phyloP scores from a whole-genome alignment of 2,113 vertebrate species.

The Pitta sordida region DNA sequence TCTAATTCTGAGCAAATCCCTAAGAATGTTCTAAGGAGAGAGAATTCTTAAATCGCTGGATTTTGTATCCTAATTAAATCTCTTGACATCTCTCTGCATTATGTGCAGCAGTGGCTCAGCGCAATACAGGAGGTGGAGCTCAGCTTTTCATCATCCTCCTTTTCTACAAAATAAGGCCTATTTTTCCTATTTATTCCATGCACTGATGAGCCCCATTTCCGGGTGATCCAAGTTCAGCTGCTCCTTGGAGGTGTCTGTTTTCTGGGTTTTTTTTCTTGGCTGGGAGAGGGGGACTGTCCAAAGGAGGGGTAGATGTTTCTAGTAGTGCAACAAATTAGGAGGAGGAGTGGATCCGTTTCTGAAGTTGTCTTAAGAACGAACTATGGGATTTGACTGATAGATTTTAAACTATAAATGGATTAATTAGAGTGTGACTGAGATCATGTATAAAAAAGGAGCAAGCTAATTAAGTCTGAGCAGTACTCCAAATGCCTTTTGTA shows the following conservation, averaged over 20 bases:
- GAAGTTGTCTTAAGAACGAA: constrained; percentile 36
- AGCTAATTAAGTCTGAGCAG: constrained; percentile 48
- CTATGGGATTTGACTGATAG: constrained; percentile 60
- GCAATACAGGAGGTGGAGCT: background rate
- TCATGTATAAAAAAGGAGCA: constrained; percentile 31
- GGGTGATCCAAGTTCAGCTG: background rate
- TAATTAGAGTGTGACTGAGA: constrained; percentile 60
- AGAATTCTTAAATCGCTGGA: constrained; percentile 50
- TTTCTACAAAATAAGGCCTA: background rate
- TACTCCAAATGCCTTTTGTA: constrained; percentile 35
- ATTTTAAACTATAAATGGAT: constrained; percentile 62
- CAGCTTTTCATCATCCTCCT: background rate
- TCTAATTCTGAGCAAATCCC: constrained; percentile 55
- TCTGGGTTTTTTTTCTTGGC: background rate
- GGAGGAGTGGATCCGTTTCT: constrained; percentile 43
- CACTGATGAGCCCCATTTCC: background rate
- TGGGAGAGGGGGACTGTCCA: background rate
- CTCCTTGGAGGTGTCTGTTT: background rate
- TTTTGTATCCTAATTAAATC: constrained; percentile 64
- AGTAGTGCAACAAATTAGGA: constrained; percentile 33
- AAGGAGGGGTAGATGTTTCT: background rate
- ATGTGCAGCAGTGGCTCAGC: background rate
- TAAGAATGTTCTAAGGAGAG: constrained; percentile 48
- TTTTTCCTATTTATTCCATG: background rate
- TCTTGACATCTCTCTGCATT: background rate